Evolutionary conservation across 2,113 vertebrate genomes (phyloP), one percentile per base, ranked within the genome.

Genomic region (Hydrochoerus hydrochaeris): DNA sequence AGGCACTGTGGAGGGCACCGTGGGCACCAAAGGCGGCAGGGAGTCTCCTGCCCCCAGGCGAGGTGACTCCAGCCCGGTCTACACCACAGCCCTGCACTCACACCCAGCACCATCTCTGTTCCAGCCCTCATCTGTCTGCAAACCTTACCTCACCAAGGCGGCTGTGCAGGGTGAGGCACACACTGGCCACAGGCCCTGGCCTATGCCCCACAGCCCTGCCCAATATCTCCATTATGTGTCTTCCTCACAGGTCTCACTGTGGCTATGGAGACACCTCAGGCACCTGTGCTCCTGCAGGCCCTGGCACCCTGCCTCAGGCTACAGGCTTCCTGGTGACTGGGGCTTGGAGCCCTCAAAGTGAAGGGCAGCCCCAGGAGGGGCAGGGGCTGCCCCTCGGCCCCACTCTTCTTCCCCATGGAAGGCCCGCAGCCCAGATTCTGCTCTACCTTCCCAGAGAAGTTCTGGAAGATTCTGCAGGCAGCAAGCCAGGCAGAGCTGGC

Each of bases 391-490:
- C 12, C 19, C 0, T 14, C 14, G 17, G 4, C 7, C 49, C 14
- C 3, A 63, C 6, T 75, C n/a, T 32, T 82, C 87, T 90, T 95
- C 67, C 38, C 38, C 28, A 32, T 35, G 52, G 67, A 93, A 88
- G 67, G 28, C 28, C 44, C n/a, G 58, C 62, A 26, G 65, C 41
- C 14, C 57, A 81, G 58, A 63, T 11, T 57, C 13, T 5, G 30
- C 71, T 78, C 82, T 67, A 32, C 71, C 73, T 91, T 88, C 41
- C 60, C 58, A 60, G 26, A 89, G 84, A 96, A 95, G 65, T 94
- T 94, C 81, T 94, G 52, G 88, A 94, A 88, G 49, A 32, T 65
- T 91, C 60, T 85, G 22, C 24, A 97, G 78, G 85, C 63, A 95
- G 63, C 60, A 90, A 95, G 85, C 85, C 95, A 95, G 71, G 32